Evolutionary conservation across 2,888 invertebrate genomes (phyloP).

Genomic region (Napeogenes sylphis): DNA sequence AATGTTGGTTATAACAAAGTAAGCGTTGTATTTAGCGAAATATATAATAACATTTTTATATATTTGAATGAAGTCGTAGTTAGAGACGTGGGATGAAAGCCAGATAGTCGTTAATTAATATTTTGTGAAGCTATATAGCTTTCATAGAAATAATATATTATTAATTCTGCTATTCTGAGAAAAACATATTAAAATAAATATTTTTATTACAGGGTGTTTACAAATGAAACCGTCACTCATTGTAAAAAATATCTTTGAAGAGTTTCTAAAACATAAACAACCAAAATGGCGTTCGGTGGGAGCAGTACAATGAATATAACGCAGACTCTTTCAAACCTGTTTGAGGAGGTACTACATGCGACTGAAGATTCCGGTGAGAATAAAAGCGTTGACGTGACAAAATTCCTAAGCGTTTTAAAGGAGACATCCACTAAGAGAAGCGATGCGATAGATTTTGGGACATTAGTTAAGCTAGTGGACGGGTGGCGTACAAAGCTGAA

Average conservation of each 20-base stretch:
- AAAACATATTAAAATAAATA: no score
- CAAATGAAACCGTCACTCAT: no score
- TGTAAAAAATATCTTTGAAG: neutral
- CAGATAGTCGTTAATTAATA: no score
- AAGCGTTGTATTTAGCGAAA: no score
- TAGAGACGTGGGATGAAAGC: no score
- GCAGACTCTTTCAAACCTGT: conserved; percentile 58
- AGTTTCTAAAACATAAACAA: conserved; percentile 15
- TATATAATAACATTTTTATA: no score
- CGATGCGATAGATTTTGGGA: conserved; percentile 61
- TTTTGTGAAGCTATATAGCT: no score
- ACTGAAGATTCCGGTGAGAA: conserved; percentile 55
- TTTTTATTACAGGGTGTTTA: no score
- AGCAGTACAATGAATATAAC: conserved; percentile 56
- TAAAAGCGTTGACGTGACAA: conserved; percentile 53
- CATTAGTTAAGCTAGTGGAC: conserved; percentile 61
- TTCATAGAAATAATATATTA: no score
- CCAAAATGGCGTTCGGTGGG: conserved; percentile 53
- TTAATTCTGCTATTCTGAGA: no score
- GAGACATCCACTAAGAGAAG: conserved; percentile 52
- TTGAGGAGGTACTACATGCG: conserved; percentile 63
- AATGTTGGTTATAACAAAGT: no score
- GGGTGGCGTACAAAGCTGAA: conserved; percentile 59
- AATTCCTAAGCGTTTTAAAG: conserved; percentile 55
- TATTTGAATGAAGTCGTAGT: no score